Percentiles rank a stretch among this genome's conserved stretches.
phyloP scores from a whole-genome alignment of 2,888 invertebrate species.

The Drosophila pegasa region DNA sequence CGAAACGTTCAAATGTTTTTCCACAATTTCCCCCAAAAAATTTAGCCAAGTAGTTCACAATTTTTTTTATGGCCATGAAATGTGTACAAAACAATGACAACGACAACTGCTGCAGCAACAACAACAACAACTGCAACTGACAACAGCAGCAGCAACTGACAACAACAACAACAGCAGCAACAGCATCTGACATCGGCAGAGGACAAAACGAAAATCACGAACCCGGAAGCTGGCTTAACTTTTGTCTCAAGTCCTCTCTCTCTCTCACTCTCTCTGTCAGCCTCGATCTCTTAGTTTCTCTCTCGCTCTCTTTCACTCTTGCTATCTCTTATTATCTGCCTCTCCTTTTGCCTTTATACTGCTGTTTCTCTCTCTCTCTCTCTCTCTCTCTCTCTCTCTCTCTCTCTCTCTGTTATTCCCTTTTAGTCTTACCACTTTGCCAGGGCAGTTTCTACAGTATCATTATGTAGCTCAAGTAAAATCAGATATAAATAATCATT shows the following conservation, averaged over 20 bases:
- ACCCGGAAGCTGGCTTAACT: conserved; percentile 80
- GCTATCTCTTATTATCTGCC: conserved; percentile 1
- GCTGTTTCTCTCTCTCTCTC: not conserved
- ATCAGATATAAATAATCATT: too few relatives aligned
- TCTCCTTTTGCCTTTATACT: not conserved
- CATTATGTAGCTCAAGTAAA: too few relatives aligned
- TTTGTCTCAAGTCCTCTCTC: conserved; percentile 8
- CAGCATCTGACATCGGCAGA: conserved; percentile 35
- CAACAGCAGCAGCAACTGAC: conserved; percentile 33
- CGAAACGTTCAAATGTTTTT: conserved; percentile 34
- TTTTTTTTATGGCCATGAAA: conserved; percentile 72
- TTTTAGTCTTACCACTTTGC: not conserved
- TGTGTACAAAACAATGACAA: conserved; percentile 72
- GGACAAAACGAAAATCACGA: conserved; percentile 83
- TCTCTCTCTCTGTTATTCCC: conserved; percentile 13
- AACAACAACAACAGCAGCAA: conserved; percentile 43
- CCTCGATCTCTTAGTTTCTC: not conserved
- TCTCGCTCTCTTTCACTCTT: not conserved
- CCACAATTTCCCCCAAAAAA: conserved; percentile 24
- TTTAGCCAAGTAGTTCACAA: conserved; percentile 33
- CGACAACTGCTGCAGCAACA: conserved; percentile 58
- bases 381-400: conserved; percentile 2
- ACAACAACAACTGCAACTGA: conserved; percentile 32
- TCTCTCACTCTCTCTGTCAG: conserved; percentile 12
- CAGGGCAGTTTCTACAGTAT: conserved; percentile 23